These are phyloP conservation scores for Mastigias papua DNA, from an alignment of 30 jellyfish, hydroid and myxozoan species.

Conservation along the genomic window DNA sequence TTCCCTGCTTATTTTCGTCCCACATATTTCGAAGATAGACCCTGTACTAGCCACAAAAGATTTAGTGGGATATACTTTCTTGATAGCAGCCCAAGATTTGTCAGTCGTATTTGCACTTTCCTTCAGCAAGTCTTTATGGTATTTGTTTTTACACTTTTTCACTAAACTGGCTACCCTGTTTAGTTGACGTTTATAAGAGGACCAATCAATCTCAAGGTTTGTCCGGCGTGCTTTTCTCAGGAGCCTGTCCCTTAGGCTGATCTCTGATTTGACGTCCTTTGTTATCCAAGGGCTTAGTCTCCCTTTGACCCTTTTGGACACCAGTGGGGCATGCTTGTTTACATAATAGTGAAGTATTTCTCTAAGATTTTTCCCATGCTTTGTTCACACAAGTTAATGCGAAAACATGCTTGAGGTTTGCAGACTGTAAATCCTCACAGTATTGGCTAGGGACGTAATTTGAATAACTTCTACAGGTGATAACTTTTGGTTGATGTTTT, in stretches of 20 bases:
- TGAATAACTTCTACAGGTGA: conserved; percentile 45
- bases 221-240: conserved; percentile 31
- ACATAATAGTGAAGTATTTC: neutral
- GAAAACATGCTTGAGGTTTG: conserved; percentile 33
- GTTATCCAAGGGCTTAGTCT: conserved; percentile 43
- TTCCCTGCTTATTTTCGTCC: conserved; percentile 24
- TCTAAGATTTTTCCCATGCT: conserved; percentile 24
- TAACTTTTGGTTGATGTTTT: conserved; percentile 37
- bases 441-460: conserved; percentile 26
- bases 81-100: conserved; percentile 46
- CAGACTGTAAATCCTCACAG: conserved; percentile 55
- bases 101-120: conserved; percentile 22
- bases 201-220: conserved; percentile 27
- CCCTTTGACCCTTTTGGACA: conserved; percentile 25
- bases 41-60: conserved; percentile 31
- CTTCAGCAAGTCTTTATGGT: conserved; percentile 6
- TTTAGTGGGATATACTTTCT: conserved; percentile 1
- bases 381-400: conserved; percentile 16
- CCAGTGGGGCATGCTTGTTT: conserved; percentile 68
- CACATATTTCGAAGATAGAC: conserved; percentile 7
- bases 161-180: conserved; percentile 23
- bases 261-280: conserved; percentile 37
- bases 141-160: neutral
- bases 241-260: conserved; percentile 35
- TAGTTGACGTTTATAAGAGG: conserved; percentile 13